These are phyloP conservation scores for Paracanthobrama guichenoti DNA, from an alignment of 2,113 vertebrate genomes.

Conservation along the genomic window DNA sequence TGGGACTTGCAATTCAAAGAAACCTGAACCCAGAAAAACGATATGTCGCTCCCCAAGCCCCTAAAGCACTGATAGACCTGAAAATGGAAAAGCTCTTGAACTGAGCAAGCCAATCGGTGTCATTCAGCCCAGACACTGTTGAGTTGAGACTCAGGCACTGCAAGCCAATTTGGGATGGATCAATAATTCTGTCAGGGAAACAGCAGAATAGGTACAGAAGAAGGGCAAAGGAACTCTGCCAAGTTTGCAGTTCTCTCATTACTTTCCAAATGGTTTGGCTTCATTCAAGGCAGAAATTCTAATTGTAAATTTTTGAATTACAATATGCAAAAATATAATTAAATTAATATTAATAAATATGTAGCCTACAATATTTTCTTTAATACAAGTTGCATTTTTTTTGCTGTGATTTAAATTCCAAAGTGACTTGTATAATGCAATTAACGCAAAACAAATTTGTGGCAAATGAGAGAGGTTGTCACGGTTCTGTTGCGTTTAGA, in stretches of 20 bases:
- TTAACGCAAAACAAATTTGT: too few species aligned
- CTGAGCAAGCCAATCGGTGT: constrained; percentile 38
- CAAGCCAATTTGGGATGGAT: constrained; percentile 30
- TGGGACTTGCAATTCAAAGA: constrained; percentile 7
- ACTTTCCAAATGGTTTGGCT: neutral
- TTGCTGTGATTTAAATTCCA: too few species aligned
- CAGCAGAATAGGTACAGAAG: neutral
- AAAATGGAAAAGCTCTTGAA: constrained; percentile 35
- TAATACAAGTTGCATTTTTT: neutral
- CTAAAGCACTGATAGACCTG: constrained; percentile 18
- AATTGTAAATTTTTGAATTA: neutral
- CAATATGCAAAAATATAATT: neutral
- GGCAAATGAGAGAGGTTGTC: too few species aligned
- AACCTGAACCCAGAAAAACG: constrained; percentile 33
- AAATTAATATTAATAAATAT: too few species aligned
- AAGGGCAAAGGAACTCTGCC: neutral
- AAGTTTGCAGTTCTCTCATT: neutral
- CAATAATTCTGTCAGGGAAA: constrained; percentile 38
- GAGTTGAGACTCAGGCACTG: constrained; percentile 9
- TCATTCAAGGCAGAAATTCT: neutral
- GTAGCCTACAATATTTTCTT: neutral
- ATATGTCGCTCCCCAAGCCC: constrained; percentile 24
- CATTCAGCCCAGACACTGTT: constrained; percentile 13
- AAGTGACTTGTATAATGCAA: too few species aligned
- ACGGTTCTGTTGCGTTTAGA: too few species aligned